Evolutionary conservation across 2,888 invertebrate genomes (phyloP).

Genomic region (Brenthis daphne): DNA sequence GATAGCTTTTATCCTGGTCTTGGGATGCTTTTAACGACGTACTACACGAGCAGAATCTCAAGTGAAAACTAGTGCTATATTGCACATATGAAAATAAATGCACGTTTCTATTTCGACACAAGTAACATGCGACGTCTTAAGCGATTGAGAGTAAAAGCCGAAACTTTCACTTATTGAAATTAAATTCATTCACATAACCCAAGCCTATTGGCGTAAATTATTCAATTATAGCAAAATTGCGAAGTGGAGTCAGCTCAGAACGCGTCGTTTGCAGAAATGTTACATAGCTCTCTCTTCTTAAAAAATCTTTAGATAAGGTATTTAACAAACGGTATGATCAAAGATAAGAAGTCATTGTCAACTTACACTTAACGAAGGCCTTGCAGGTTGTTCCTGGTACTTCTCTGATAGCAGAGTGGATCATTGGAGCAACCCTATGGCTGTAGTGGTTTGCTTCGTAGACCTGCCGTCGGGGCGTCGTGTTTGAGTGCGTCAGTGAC

Average conservation of each 20-base stretch:
- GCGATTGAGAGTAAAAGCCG: constrained; percentile 1
- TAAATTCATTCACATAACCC: constrained; percentile 7
- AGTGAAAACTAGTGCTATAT: too few relatives aligned
- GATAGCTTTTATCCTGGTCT: too few relatives aligned
- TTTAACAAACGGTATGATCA: background rate
- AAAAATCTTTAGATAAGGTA: background rate
- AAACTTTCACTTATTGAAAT: constrained; percentile 8
- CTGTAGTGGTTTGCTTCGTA: too few relatives aligned
- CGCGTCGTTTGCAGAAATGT: background rate
- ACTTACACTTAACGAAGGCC: too few relatives aligned
- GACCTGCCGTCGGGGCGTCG: too few relatives aligned
- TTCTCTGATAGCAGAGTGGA: too few relatives aligned
- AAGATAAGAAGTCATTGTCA: too few relatives aligned
- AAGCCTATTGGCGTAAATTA: constrained; percentile 1
- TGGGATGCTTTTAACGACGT: too few relatives aligned
- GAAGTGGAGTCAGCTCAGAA: background rate
- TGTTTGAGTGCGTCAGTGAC: too few relatives aligned
- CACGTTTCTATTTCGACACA: background rate
- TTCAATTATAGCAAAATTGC: constrained; percentile 10
- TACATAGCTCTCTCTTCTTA: background rate
- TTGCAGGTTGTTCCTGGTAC: too few relatives aligned
- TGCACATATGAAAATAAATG: background rate
- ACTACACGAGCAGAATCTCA: too few relatives aligned
- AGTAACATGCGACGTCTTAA: background rate
- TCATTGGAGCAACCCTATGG: too few relatives aligned